Conservation (phyloP, 2,113 vertebrate genomes). For the Ornithorhynchus anatinus region DNA sequence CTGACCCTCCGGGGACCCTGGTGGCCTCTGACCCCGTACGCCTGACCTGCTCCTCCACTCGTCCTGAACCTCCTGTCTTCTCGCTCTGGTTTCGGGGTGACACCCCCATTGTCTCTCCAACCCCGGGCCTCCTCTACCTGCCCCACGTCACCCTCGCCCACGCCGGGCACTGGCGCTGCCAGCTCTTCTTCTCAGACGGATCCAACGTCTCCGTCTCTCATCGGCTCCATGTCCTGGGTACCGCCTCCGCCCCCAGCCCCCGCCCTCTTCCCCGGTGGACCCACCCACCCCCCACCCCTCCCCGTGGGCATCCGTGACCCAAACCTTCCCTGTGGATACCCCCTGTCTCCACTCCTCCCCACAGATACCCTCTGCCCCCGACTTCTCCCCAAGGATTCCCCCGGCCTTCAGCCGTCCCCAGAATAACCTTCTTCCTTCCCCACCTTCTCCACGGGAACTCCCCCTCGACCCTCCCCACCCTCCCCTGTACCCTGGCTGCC, state of each 20-base stretch:
- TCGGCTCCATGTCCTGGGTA: slow-evolving; percentile 66
- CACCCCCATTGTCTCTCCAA: not conserved
- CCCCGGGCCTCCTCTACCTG: slow-evolving; percentile 43
- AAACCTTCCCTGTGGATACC: not conserved
- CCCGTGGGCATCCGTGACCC: not conserved
- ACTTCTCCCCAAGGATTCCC: not conserved
- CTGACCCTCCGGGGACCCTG: slow-evolving; percentile 42
- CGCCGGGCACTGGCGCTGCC: slow-evolving; percentile 65
- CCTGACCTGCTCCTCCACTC: slow-evolving; percentile 71
- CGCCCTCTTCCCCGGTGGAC: not conserved
- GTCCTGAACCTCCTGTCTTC: slow-evolving; percentile 52
- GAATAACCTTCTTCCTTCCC: slow-evolving; percentile 11
- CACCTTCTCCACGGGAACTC: not conserved
- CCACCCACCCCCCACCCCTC: not conserved
- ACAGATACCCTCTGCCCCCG: not conserved
- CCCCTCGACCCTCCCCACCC: not conserved
- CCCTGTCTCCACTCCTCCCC: too few relatives aligned
- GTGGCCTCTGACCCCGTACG: slow-evolving; percentile 20
- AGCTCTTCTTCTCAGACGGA: slow-evolving; percentile 62
- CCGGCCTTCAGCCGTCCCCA: not conserved
- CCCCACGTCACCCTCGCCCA: slow-evolving; percentile 40
- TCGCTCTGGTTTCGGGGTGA: slow-evolving; percentile 55
- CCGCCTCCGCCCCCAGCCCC: slow-evolving; percentile 16
- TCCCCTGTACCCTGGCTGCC: not conserved
- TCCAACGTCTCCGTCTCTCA: slow-evolving; percentile 40